These are phyloP conservation scores for Drosophila pruinosa DNA, from an alignment of 1,140 invertebrate genomes.

Conservation along the genomic window DNA sequence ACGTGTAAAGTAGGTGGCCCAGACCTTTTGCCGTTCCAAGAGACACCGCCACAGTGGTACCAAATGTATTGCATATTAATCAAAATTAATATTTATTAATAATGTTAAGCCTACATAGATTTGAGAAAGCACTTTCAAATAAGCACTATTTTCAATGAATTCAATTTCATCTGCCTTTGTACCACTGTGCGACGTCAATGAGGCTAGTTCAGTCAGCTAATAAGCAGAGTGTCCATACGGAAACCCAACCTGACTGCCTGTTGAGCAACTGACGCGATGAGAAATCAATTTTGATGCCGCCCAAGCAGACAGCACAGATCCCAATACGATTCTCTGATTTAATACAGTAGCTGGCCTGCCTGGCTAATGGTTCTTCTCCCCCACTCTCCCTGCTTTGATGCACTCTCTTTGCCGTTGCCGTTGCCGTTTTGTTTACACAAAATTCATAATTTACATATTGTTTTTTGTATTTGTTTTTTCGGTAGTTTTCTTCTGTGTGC, in stretches of 20 bases:
- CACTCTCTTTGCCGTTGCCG: constrained; percentile 55
- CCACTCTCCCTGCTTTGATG: constrained; percentile 63
- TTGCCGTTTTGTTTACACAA: constrained; percentile 74
- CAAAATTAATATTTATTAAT: no score
- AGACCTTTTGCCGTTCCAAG: constrained; percentile 62
- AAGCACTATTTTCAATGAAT: neutral
- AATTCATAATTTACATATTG: constrained; percentile 81
- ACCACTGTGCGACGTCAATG: constrained; percentile 49
- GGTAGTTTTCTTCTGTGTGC: constrained; percentile 39
- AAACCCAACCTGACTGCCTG: constrained; percentile 52
- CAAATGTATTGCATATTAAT: neutral
- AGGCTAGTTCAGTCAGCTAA: constrained; percentile 54
- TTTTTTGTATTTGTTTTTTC: constrained; percentile 40
- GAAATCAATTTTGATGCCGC: constrained; percentile 75
- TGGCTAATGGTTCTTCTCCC: constrained; percentile 57
- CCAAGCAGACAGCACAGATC: constrained; percentile 67
- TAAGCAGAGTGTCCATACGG: constrained; percentile 69
- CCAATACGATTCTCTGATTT: constrained; percentile 48
- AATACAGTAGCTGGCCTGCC: constrained; percentile 73
- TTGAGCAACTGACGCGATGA: constrained; percentile 68
- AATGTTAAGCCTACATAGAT: no score
- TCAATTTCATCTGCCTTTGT: neutral
- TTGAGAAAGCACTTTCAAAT: no score
- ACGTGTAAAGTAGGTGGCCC: constrained; percentile 80
- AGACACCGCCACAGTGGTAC: constrained; percentile 45